A percentile compares a stretch with the other conserved stretches of the same genome.
phyloP scores from a whole-genome alignment of 2,888 invertebrate species.

The Dasypogon diadema region DNA sequence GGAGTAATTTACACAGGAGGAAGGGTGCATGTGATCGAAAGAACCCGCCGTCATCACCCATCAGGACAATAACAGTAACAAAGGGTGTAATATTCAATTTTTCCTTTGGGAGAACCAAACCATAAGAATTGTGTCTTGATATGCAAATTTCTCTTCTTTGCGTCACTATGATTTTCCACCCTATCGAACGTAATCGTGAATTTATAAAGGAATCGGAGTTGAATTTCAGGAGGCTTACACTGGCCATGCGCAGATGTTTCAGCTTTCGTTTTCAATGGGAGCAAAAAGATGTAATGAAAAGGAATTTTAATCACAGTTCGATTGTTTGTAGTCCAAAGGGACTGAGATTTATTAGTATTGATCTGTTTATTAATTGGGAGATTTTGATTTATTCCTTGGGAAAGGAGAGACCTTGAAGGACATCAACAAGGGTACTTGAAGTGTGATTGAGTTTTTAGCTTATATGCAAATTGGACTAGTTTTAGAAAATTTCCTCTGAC shows the following conservation, averaged over 20 bases:
- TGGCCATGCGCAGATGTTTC: conserved; percentile 37
- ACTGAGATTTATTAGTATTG: conserved; percentile 50
- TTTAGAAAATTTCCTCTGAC: too few relatives aligned
- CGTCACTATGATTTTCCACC: conserved; percentile 14
- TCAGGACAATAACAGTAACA: conserved; percentile 41
- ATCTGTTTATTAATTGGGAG: conserved; percentile 45
- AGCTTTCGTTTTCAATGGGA: not conserved
- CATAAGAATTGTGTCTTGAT: conserved; percentile 43
- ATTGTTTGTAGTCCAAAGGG: conserved; percentile 24
- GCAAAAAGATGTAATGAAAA: not conserved
- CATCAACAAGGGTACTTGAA: too few relatives aligned
- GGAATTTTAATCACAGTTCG: conserved; percentile 41
- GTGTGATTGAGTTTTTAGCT: too few relatives aligned
- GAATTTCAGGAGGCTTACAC: conserved; percentile 1
- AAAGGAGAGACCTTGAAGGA: conserved; percentile 21
- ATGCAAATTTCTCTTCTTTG: conserved; percentile 23
- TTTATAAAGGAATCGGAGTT: not conserved
- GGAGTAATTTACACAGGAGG: not conserved
- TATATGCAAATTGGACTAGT: too few relatives aligned
- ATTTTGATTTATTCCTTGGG: conserved; percentile 30
- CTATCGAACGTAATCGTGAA: conserved; percentile 17
- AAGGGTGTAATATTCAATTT: conserved; percentile 37
- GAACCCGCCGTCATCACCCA: conserved; percentile 20
- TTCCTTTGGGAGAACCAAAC: conserved; percentile 22
- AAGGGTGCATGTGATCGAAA: not conserved